Base-by-base conservation (phyloP, 2,888 invertebrate genomes). In the Coelopa pilipes region DNA sequence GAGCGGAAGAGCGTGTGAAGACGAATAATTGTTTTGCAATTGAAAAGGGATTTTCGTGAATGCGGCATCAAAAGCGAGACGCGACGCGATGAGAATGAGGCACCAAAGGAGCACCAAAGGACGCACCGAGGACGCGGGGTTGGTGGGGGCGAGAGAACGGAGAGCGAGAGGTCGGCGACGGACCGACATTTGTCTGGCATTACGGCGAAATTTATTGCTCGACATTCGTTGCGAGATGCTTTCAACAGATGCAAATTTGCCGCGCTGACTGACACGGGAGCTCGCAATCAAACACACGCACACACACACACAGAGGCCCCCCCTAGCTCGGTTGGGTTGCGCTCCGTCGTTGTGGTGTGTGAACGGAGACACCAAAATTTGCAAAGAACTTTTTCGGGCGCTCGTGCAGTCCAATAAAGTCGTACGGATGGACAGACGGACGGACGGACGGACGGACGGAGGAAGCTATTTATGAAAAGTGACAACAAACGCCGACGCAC, bases 201-300 rank as follows among this genome's bases (percentile, higher is more conserved):
- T 67, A 49, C 53, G 66, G 12, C 17, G 17, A 49, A 67, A 50
- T 67, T 67, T 67, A 67, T 67, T 50, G 50, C 50, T 24, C 66
- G 66, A 50, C 49, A 67, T 67, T 67, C 53, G 24, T 67, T 50
- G 21, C 24, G 66, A 50, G n/a, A 67, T 24, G 66, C n/a, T 24
- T 67, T 21, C 66, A 19, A 1, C 66, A 50, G 66, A 67, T 53
- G 66, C 66, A 67, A 67, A 67, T 67, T 67, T n/a, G 50, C 66
- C 24, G 49, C 13, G 50, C 24, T 67, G 66, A 24, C 50, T 67
- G 66, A n/a, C 66, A 67, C 66, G 10, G 24, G 24, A 49, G 24
- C 66, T 24, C 9, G 13, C 50, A 67, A 17, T 21, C n/a, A 50
- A 5, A 21, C 66, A 49, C 45, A 24, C 34, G 34, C 15, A 24